Evolutionary conservation across 1,140 invertebrate species (phyloP), one percentile per base, ranked within the genome.

Genomic region (Macrobrachium nipponense): DNA sequence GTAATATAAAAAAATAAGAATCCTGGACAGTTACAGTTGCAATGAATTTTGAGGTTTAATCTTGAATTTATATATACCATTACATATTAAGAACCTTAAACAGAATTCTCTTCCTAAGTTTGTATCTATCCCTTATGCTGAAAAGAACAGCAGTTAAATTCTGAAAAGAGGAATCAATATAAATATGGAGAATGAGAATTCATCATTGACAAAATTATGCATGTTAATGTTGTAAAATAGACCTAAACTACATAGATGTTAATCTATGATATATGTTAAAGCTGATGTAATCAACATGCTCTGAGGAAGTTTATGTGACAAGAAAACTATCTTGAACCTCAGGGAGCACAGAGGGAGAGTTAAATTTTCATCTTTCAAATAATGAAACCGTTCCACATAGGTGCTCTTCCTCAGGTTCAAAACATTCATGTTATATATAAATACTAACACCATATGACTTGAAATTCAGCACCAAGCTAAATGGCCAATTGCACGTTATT

Each of bases 251-350:
- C 27, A 80, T 66, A 79, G 64, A 80, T 80, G 60, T 80, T 80
- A 86, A 76, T 86, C 84, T 80, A 80, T 80, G 84, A 86, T 77
- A 86, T 86, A 80, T 14, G 84, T 86, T 86, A 86, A 86, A 86
- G 84, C 84, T 86, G 70, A 79, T 86, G 77, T 78, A 86, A 73
- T 51, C 51, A 59, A 73, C 78, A 73, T 79, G 84, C 84, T 86
- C 58, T 62, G 66, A 86, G 73, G 77, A 73, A 59, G 68, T 61
- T 23, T 23, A 72, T 58, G 77, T 80, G 78, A 73, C 51, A 44
- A 59, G 27, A 78, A 80, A n/a, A 72, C 20, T 61, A 73, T 23
- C 20, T 62, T 43, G 77, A 68, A 68, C 58, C 58, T 59, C 17
- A 60, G 59, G 43, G 81, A 51, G 51, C 51, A 51, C 51, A 51